Base-by-base conservation (phyloP, 2,797 vertebrate species). In the Sebastes goodei region DNA sequence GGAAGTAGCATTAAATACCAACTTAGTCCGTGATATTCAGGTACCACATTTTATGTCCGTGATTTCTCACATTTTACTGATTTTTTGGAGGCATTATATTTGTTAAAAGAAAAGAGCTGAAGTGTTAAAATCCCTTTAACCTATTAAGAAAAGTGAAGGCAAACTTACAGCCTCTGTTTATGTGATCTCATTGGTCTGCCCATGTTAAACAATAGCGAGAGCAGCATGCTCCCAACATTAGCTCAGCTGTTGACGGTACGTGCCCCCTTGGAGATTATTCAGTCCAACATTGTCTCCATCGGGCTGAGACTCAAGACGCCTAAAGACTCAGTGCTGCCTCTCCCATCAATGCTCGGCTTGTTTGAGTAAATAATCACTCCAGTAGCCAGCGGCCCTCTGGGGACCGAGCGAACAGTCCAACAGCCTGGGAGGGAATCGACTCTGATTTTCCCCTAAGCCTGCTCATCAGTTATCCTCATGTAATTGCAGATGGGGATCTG, bases 391-490 rank as follows among this genome's bases (percentile, higher is more conserved):
- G 7, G 84, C 61, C 82, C 87, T 81, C 72, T 42, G 66, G 84
- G 87, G 84, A 88, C 79, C 42, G 52, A 55, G 76, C 29, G 42
- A 76, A 71, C 74, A 71, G 68, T 85, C 89, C 84, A 80, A 71
- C 88, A 71, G 84, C 85, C 77, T 91, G 88, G 77, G 85, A 91
- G 89, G 87, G 86, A 89, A 81, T 74, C 10, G 53, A 73, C 70
- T 85, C 53, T 66, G 73, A 90, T 92, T 91, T 91, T 91, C 80
- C 86, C 81, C 61, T 88, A 88, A 89, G 81, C 74, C 90, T 65
- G 70, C 87, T 92, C 88, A 88, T 93, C 88, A 86, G 73, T 89
- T 82, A 68, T 84, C 84, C 93, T 93, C 92, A 89, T 90, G 90
- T 94, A 93, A 95, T 80, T 85, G 74, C 88, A 92, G 65, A 78